Conservation (phyloP, 2,797 vertebrate genomes). For the Adelosebastes latens region DNA sequence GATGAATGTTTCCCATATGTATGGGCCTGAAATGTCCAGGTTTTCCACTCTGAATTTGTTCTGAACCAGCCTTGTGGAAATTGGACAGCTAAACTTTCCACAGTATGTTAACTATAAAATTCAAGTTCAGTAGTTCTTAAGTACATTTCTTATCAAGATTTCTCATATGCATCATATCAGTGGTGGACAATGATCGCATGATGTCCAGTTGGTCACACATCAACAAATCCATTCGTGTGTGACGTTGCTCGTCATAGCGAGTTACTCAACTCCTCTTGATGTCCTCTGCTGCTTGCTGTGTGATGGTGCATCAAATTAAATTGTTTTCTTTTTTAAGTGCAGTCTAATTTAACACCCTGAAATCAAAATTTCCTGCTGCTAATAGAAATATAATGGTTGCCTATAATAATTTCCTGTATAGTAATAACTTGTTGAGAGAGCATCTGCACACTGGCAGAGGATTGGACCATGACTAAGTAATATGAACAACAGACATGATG, state of each 20-base stretch:
- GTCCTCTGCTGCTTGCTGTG: neutral
- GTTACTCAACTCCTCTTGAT: neutral
- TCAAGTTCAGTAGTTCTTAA: neutral
- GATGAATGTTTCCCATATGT: too few relatives aligned
- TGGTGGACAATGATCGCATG: neutral
- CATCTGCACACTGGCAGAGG: neutral
- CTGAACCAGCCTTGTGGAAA: too few relatives aligned
- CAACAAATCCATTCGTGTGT: neutral
- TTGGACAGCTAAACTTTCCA: too few relatives aligned
- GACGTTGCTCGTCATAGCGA: neutral
- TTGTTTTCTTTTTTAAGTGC: neutral
- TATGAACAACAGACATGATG: neutral
- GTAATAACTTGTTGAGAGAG: neutral
- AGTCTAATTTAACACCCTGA: neutral
- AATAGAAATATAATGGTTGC: conserved; percentile 18
- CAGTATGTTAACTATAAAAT: too few relatives aligned
- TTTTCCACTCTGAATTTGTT: too few relatives aligned
- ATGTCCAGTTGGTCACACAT: neutral
- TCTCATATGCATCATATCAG: neutral
- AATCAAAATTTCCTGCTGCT: conserved; percentile 11
- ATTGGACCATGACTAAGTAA: neutral
- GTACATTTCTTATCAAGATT: neutral
- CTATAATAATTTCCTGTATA: neutral
- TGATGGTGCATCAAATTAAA: neutral
- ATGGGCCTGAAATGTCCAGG: too few relatives aligned